Conservation (phyloP, 2,888 invertebrate genomes). For the Idaea aversata region DNA sequence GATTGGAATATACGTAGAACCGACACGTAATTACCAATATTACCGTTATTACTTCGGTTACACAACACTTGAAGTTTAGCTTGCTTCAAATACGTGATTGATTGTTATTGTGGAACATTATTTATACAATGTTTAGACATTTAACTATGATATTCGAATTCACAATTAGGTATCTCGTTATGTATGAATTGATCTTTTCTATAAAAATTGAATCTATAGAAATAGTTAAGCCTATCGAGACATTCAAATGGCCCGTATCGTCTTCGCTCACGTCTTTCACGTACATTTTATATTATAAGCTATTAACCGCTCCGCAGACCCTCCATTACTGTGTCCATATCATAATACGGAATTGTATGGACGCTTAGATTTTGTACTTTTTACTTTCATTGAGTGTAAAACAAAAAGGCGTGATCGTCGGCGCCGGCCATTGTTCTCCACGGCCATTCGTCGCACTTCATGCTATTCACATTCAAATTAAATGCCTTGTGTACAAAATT, state of each 20-base stretch:
- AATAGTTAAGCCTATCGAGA: background rate
- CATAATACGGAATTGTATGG: conserved; percentile 79
- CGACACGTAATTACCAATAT: conserved; percentile 38
- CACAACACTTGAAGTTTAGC: background rate
- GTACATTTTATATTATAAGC: conserved; percentile 77
- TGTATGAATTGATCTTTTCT: background rate
- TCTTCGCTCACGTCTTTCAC: conserved; percentile 55
- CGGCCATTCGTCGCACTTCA: conserved; percentile 80
- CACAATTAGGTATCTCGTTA: background rate
- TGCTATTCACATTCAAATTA: conserved; percentile 81
- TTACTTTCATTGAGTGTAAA: conserved; percentile 70
- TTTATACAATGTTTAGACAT: conserved; percentile 6
- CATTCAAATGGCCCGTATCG: background rate
- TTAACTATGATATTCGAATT: background rate
- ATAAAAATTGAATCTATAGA: background rate
- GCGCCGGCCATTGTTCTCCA: conserved; percentile 78
- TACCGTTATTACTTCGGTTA: background rate
- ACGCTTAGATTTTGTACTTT: conserved; percentile 75
- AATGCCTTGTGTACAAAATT: conserved; percentile 79
- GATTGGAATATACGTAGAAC: conserved; percentile 37
- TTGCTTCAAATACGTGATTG: conserved; percentile 12
- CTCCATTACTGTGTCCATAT: conserved; percentile 77
- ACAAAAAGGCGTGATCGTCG: conserved; percentile 73
- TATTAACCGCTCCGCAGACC: conserved; percentile 73
- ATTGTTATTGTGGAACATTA: conserved; percentile 14